A percentile compares a stretch with the other conserved stretches of the same genome.
Evolutionary conservation across 2,797 vertebrate species (phyloP).

Genomic region (Squalus acanthias): DNA sequence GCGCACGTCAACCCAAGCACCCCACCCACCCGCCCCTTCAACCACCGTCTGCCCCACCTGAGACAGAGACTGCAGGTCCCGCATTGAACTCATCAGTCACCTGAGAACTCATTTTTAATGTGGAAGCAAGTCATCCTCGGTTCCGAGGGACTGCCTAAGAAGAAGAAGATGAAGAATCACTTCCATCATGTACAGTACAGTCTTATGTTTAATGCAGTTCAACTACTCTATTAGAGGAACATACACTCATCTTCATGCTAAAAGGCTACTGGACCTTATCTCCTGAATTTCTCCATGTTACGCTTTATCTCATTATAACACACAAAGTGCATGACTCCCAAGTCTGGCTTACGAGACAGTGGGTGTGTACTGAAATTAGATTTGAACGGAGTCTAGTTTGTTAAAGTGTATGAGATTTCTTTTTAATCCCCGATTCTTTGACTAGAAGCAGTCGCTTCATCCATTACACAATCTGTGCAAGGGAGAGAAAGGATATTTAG

Average conservation of each 20-base stretch:
- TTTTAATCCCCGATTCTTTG: constrained; percentile 5
- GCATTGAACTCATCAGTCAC: too few relatives aligned
- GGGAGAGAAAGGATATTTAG: background rate
- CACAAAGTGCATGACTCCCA: background rate
- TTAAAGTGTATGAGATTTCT: constrained; percentile 8
- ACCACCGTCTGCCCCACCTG: too few relatives aligned
- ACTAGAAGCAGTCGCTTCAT: background rate
- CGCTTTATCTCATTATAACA: constrained; percentile 9
- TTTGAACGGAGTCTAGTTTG: background rate
- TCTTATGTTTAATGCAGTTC: background rate
- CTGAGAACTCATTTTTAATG: too few relatives aligned
- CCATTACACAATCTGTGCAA: background rate
- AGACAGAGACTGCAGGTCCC: too few relatives aligned
- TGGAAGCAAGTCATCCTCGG: too few relatives aligned
- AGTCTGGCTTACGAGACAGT: background rate
- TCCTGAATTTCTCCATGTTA: background rate
- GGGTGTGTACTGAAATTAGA: constrained; percentile 20
- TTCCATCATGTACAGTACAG: background rate
- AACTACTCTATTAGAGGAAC: background rate
- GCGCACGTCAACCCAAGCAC: too few relatives aligned
- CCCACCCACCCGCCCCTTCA: too few relatives aligned
- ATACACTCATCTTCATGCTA: background rate
- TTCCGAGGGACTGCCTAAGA: too few relatives aligned
- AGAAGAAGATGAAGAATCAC: background rate
- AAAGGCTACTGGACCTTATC: background rate